Base-by-base conservation (phyloP, 2,888 invertebrate genomes). In the Agriopis aurantiaria region DNA sequence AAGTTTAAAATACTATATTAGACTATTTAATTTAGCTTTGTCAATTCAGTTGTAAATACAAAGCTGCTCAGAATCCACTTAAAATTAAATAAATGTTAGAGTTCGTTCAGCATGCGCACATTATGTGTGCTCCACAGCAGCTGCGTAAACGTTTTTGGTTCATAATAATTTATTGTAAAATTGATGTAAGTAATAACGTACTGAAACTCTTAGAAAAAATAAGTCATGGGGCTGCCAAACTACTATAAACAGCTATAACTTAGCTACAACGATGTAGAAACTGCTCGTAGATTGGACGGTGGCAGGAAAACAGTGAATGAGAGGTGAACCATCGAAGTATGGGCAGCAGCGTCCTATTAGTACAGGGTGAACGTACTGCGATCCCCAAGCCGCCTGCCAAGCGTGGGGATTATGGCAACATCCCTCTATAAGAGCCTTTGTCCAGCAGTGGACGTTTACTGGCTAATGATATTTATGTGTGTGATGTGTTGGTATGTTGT, bases 141-240 rank as follows among this genome's bases (percentile, higher is more conserved):
- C 64, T 69, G 69, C 17, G 64, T 51, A 60, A 65, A 65, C 14
- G 62, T 11, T 43, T 11, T 23, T 23, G 33, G 64, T 62, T n/a
- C 23, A 55, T 59, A 48, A 68, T 53, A 33, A 33, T 64, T 64
- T 45, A 55, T 68, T 40, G 58, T 49, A 23, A 55, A 40, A 43
- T 53, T 8, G 53, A 23, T 60, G 59, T 68, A 64, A 48, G 43
- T 64, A 55, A 75, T 69, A 72, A 70, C 79, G 71, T 71, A 76
- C 75, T 23, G 12, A 12, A 43, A 45, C 46, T 17, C 11, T 12
- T 23, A 3, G 23, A 46, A 23, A 23, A 46, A 46, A 17, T 57
- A 41, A 43, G 33, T 3, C 33, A 33, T 5, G 33, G 3, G 5
- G 33, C 33, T 33, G 33, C 9, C 9, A 52, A 14, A 52, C 48